Evolutionary conservation across 1,140 invertebrate species (phyloP).

Genomic region (Schlechtendalia chinensis): DNA sequence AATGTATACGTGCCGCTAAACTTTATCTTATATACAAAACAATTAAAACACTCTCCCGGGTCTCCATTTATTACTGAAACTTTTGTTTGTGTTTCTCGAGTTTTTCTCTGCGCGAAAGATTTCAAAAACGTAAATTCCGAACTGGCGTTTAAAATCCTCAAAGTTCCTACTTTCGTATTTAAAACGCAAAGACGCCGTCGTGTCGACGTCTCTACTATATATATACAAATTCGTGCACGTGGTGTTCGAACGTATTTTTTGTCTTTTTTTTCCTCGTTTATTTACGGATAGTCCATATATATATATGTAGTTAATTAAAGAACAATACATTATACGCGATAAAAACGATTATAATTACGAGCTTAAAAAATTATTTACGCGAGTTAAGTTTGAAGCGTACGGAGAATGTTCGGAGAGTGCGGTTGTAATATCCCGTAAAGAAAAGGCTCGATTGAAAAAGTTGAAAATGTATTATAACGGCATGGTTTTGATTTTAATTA

Average conservation of each 20-base stretch:
- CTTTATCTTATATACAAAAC: slow-evolving; percentile 38
- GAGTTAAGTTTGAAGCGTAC: too few relatives aligned
- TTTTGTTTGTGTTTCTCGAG: slow-evolving; percentile 31
- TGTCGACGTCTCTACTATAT: too few relatives aligned
- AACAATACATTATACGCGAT: slow-evolving; percentile 5
- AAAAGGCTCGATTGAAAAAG: too few relatives aligned
- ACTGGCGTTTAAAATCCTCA: slow-evolving; percentile 40
- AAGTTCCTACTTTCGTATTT: background rate
- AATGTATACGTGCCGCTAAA: slow-evolving; percentile 44
- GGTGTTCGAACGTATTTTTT: background rate
- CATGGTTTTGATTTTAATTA: too few relatives aligned
- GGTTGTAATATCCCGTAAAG: too few relatives aligned
- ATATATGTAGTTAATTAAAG: background rate
- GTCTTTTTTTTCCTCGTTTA: too few relatives aligned
- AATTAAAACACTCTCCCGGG: slow-evolving; percentile 28
- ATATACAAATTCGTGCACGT: background rate
- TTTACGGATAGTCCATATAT: too few relatives aligned
- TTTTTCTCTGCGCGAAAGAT: slow-evolving; percentile 35
- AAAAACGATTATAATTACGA: background rate
- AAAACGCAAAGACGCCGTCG: background rate
- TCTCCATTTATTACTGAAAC: slow-evolving; percentile 35
- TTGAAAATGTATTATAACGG: too few relatives aligned
- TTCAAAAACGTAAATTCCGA: slow-evolving; percentile 29
- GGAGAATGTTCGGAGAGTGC: too few relatives aligned
- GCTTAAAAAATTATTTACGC: background rate